Percentiles rank a stretch among this genome's conserved stretches.
These are phyloP conservation scores for Drosophila demipolita DNA, from an alignment of 2,888 invertebrate genomes.

Conservation along the genomic window DNA sequence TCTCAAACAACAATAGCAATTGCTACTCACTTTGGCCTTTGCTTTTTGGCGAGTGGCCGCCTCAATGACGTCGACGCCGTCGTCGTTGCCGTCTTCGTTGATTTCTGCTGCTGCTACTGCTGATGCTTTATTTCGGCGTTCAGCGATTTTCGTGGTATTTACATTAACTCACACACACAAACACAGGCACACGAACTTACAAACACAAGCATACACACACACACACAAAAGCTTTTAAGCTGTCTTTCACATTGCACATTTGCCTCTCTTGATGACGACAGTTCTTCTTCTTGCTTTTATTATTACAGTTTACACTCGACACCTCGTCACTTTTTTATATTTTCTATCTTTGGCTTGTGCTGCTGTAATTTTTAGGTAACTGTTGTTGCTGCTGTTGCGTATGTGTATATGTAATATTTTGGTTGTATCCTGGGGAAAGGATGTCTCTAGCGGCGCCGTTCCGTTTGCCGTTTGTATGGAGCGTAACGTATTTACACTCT, in stretches of 20 bases:
- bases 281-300: conserved; percentile 9
- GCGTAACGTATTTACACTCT: conserved; percentile 79
- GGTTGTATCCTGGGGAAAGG: conserved; percentile 78
- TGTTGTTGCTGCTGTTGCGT: conserved; percentile 37
- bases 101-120: conserved; percentile 67
- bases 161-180: conserved; percentile 59
- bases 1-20: conserved; percentile 40
- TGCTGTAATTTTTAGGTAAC: conserved; percentile 23
- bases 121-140: conserved; percentile 71
- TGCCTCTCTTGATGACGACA: conserved; percentile 15
- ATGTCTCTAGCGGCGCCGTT: conserved; percentile 68
- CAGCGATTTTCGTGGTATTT: conserved; percentile 75
- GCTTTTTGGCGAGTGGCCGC: conserved; percentile 60
- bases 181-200: conserved; percentile 23
- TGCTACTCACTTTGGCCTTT: conserved; percentile 59
- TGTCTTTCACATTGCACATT: conserved; percentile 72
- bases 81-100: conserved; percentile 55
- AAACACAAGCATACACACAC: conserved; percentile 22
- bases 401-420: conserved; percentile 71
- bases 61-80: conserved; percentile 36
- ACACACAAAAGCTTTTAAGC: conserved; percentile 43
- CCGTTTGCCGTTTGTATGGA: conserved; percentile 60
- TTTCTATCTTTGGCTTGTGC: conserved; percentile 11
- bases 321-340: conserved; percentile 21
- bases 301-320: conserved; percentile 23